phyloP scores from a whole-genome alignment of 2,113 vertebrate genomes.

The Paramisgurnus dabryanus region DNA sequence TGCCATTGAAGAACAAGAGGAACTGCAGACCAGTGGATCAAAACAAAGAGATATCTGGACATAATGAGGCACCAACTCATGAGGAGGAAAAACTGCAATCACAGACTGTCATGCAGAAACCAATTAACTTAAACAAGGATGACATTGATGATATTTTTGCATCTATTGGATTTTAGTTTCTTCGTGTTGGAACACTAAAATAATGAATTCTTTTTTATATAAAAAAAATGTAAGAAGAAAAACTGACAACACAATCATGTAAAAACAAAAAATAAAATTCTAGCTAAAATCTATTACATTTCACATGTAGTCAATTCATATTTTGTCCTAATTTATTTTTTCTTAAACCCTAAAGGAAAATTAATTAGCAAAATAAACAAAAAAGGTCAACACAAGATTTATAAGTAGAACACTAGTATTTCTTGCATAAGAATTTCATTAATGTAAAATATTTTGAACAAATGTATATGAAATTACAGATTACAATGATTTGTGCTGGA shows the following conservation, averaged over 20 bases:
- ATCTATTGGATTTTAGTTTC: slow-evolving; percentile 63
- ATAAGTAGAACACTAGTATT: too few relatives aligned
- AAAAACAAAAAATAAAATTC: too few relatives aligned
- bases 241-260: background rate
- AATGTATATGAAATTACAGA: too few relatives aligned
- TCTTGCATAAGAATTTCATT: too few relatives aligned
- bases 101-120: background rate
- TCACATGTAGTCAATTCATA: too few relatives aligned
- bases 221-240: background rate
- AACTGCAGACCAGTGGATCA: background rate
- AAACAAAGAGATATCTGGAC: background rate
- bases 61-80: background rate
- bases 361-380: too few relatives aligned
- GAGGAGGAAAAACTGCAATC: background rate
- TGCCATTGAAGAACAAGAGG: background rate
- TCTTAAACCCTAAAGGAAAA: too few relatives aligned
- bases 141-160: slow-evolving; percentile 79
- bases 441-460: too few relatives aligned
- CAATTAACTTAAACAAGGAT: background rate
- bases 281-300: too few relatives aligned
- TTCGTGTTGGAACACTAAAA: background rate
- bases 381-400: too few relatives aligned
- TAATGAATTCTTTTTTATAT: background rate
- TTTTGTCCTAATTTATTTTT: too few relatives aligned
- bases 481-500: too few relatives aligned